These are phyloP conservation scores for Anarhynchus alexandrinus DNA, from an alignment of 2,113 vertebrate species.

Conservation along the genomic window DNA sequence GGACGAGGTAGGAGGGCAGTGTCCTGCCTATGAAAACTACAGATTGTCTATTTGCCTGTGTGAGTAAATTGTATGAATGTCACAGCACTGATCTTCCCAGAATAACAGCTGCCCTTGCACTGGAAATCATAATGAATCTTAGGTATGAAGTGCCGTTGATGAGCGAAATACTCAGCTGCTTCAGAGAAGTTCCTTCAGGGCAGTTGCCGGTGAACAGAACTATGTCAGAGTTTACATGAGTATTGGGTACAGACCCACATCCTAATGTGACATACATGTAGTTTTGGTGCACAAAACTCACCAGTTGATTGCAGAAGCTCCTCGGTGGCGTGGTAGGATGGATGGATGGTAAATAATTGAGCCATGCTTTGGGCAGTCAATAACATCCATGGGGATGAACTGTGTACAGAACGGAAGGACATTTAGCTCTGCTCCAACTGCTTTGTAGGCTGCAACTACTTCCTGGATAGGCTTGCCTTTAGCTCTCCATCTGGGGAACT, in stretches of 20 bases:
- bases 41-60: accelerated
- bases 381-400: conserved; percentile 97
- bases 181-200: not conserved
- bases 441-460: conserved; percentile 87
- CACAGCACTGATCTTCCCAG: not conserved
- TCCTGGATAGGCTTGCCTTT: conserved; percentile 90
- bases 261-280: accelerated
- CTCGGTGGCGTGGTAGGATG: conserved; percentile 91
- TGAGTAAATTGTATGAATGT: not conserved
- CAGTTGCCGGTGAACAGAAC: not conserved
- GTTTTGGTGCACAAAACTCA: conserved; percentile 53
- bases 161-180: conserved; percentile 17
- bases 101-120: not conserved
- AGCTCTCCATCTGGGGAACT: conserved; percentile 90
- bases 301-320: conserved; percentile 98
- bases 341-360: conserved; percentile 98
- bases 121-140: not conserved
- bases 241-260: not conserved
- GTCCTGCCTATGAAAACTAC: not conserved
- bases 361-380: conserved; percentile 86
- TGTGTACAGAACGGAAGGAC: conserved; percentile 98
- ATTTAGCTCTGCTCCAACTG: conserved; percentile 93
- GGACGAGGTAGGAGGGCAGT: not conserved
- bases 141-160: not conserved
- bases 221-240: not conserved